Percentiles rank a stretch among this genome's conserved stretches.
phyloP scores from a whole-genome alignment of 2,888 invertebrate species.

The Neocrepidodera transversa region DNA sequence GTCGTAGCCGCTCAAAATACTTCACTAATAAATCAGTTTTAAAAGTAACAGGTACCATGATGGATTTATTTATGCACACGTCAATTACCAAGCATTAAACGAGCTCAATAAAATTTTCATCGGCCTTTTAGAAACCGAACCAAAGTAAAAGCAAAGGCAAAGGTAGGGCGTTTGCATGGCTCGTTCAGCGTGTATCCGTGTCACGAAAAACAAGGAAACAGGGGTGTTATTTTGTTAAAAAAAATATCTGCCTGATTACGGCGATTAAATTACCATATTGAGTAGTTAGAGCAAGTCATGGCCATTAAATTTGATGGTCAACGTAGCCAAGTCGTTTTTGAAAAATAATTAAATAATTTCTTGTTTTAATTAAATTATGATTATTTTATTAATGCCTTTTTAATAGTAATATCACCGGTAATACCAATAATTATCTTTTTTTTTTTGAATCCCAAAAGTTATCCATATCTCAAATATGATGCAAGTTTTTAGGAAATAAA shows the following conservation, averaged over 20 bases:
- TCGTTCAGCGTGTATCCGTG: constrained; percentile 15
- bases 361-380: no score
- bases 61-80: neutral
- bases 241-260: constrained; percentile 22
- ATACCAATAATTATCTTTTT: no score
- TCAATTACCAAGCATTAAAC: constrained; percentile 1
- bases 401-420: no score
- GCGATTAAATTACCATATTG: constrained; percentile 31
- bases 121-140: neutral
- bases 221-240: constrained; percentile 25
- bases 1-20: no score
- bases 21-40: no score
- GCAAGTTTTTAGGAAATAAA: no score
- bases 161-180: constrained; percentile 15
- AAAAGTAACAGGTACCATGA: neutral
- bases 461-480: no score
- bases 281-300: constrained; percentile 25
- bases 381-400: no score
- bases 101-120: constrained; percentile 10
- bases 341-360: no score
- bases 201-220: constrained; percentile 28
- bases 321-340: no score
- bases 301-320: constrained; percentile 19
- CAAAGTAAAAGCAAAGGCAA: neutral
- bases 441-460: no score